phyloP scores from a whole-genome alignment of 2,888 invertebrate species.

The Arctia plantaginis region DNA sequence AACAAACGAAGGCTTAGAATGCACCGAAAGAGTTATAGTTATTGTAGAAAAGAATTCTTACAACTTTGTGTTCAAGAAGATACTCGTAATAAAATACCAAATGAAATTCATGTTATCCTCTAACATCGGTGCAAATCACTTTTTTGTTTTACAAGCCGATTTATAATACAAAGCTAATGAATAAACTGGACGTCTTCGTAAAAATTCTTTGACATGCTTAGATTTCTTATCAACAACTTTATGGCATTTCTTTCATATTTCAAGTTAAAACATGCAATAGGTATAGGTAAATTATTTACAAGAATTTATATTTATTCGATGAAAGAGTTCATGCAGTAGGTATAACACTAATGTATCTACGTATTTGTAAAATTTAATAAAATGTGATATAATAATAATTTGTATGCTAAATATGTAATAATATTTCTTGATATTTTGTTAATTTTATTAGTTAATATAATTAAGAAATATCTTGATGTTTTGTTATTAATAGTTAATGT shows the following conservation, averaged over 20 bases:
- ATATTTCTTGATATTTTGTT: too few species aligned
- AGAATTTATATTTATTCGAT: too few species aligned
- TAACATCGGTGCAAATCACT: constrained; percentile 6
- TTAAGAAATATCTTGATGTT: too few species aligned
- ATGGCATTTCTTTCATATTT: constrained; percentile 48
- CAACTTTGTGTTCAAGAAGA: constrained; percentile 25
- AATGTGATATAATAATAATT: too few species aligned
- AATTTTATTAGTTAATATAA: too few species aligned
- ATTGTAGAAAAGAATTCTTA: constrained; percentile 34
- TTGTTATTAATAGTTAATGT: too few species aligned
- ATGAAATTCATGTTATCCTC: constrained; percentile 23
- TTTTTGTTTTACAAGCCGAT: constrained; percentile 29
- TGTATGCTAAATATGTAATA: too few species aligned
- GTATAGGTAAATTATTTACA: constrained; percentile 28
- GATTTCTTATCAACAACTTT: constrained; percentile 40
- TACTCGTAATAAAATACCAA: constrained; percentile 23
- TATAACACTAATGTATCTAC: too few species aligned
- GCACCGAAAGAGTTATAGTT: constrained; percentile 42
- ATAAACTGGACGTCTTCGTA: constrained; percentile 33
- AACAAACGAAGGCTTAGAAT: constrained; percentile 34
- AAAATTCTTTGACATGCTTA: constrained; percentile 33
- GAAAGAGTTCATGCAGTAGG: too few species aligned
- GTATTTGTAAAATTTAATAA: too few species aligned
- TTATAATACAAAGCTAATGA: constrained; percentile 31
- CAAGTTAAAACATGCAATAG: constrained; percentile 43